These are phyloP conservation scores for Psettodes erumei DNA, from an alignment of 2,113 vertebrate species.

Conservation along the genomic window DNA sequence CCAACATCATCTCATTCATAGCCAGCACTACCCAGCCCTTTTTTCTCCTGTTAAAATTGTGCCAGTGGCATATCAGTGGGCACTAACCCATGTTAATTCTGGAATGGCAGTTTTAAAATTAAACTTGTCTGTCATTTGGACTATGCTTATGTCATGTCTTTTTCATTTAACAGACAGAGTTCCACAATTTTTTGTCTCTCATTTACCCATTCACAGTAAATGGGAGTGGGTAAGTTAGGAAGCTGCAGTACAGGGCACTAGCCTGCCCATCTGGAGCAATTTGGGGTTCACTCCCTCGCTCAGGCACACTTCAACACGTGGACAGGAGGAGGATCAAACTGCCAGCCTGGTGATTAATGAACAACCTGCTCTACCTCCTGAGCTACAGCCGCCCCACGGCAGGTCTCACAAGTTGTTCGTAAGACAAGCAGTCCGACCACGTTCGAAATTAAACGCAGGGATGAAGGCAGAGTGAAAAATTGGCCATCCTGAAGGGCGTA, in stretches of 20 bases:
- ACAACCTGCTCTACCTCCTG: neutral
- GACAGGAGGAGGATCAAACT: slow-evolving; percentile 1
- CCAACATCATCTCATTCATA: neutral
- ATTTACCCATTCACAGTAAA: neutral
- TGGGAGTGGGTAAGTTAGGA: no score
- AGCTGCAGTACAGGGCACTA: neutral
- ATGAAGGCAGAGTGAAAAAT: neutral
- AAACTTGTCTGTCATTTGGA: no score
- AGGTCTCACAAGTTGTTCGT: neutral
- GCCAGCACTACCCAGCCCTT: neutral
- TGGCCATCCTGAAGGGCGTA: neutral
- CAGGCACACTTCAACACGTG: neutral
- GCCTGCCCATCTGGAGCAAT: neutral
- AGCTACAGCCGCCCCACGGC: neutral
- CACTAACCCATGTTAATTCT: neutral
- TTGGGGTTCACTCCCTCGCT: neutral
- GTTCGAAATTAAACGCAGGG: neutral
- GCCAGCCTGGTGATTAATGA: slow-evolving; percentile 8
- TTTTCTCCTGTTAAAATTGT: neutral
- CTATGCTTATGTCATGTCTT: no score
- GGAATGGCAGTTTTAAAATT: neutral
- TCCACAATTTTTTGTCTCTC: neutral
- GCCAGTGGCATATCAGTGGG: neutral
- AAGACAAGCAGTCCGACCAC: neutral
- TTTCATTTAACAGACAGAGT: neutral